A percentile compares a stretch with the other conserved stretches of the same genome.
These are phyloP conservation scores for Caenorhabditis briggsae DNA, from an alignment of 1,140 invertebrate genomes.

Conservation along the genomic window DNA sequence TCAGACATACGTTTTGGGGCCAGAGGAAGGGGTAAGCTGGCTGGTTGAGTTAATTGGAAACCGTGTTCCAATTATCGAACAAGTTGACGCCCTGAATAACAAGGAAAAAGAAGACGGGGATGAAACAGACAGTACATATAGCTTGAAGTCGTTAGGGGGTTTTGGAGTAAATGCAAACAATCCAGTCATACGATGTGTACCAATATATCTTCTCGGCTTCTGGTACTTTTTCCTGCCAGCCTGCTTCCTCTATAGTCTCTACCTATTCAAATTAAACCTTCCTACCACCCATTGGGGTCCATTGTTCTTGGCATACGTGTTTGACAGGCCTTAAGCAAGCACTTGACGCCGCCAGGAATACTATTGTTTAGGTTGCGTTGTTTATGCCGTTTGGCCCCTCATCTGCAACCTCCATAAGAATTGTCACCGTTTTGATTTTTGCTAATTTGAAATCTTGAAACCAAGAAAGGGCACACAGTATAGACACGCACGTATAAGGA, in stretches of 20 bases:
- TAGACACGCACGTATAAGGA: not conserved
- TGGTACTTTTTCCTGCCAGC: not conserved
- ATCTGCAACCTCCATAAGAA: not conserved
- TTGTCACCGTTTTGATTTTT: constrained; percentile 17
- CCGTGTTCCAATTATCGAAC: constrained; percentile 53
- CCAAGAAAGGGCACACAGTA: constrained; percentile 43
- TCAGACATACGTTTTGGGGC: constrained; percentile 40
- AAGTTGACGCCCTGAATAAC: not conserved
- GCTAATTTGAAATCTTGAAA: constrained; percentile 42
- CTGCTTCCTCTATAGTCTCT: not conserved
- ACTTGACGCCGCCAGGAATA: constrained; percentile 51
- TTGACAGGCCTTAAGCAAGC: constrained; percentile 53
- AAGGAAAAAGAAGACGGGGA: not conserved
- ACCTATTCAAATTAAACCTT: constrained; percentile 52
- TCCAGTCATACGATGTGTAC: constrained; percentile 27
- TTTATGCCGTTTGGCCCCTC: not conserved
- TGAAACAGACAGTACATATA: constrained; percentile 41
- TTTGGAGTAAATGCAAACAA: constrained; percentile 53
- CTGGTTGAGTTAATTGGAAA: constrained; percentile 54
- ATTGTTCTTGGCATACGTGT: constrained; percentile 56
- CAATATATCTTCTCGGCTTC: constrained; percentile 30
- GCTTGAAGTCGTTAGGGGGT: constrained; percentile 41
- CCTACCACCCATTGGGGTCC: not conserved
- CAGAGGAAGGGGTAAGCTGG: not conserved
- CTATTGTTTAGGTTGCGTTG: constrained; percentile 52